Base-by-base conservation (phyloP, 1,140 invertebrate species). In the Bombus picipes region DNA sequence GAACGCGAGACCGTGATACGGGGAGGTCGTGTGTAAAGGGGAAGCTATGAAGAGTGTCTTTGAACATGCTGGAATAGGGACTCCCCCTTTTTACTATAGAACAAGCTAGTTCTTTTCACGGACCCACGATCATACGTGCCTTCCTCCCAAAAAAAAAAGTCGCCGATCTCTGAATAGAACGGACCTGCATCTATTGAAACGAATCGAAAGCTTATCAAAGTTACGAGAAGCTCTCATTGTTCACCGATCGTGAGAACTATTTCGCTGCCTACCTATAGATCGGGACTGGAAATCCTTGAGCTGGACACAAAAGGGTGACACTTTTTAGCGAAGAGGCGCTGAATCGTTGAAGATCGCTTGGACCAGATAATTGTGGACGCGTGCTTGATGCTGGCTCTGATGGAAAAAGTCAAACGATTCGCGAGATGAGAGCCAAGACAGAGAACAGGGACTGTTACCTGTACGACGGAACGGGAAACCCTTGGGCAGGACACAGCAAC, bases 401-500 rank as follows among this genome's bases (percentile, higher is more conserved):
- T 59, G 25, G 34, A 76, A 76, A 72, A 82, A n/a, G n/a, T 76
- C 25, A 57, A 10, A 34, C 43, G 71, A 83, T 34, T 62, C 25
- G 66, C 5, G 62, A 43, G 66, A 43, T 9, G 66, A 37, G 15
- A 72, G 34, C 43, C 37, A 73, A 53, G 53, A 39, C 13, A 25
- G 28, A 59, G 37, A 5, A 12, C n/a, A n/a, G 6, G 25, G 12
- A 1, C 34, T 37, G 92, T 95, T 94, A 97, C 96, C 96, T 96
- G 96, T 96, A 96, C 75, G 94, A 94, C 76, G 97, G 97, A 89
- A 96, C 96, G 85, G 97, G 97, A 93, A 96, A 97, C 84, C 96
- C 96, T 95, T 97, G 97, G 57, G 96, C 96, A 83, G 96, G 96
- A 94, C 97, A 97, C 77, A 96, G 92, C 73, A 97, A 90, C 89